phyloP scores from a whole-genome alignment of 2,888 invertebrate species.

The Eupsilia transversa region DNA sequence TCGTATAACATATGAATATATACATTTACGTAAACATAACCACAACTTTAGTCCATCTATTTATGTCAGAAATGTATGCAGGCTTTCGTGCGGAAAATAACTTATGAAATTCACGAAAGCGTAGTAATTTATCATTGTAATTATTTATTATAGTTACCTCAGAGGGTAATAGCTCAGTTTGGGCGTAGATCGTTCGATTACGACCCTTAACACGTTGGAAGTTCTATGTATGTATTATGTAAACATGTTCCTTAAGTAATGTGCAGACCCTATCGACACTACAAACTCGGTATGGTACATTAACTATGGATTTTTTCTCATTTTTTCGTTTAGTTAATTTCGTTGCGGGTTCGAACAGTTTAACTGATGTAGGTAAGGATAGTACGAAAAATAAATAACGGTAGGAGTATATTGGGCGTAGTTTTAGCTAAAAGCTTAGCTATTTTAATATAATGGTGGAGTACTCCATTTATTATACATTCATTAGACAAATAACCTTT shows the following conservation, averaged over 20 bases:
- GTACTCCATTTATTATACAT: too few relatives aligned
- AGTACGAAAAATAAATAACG: slow-evolving; percentile 42
- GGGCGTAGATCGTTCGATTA: slow-evolving; percentile 53
- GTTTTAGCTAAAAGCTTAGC: slow-evolving; percentile 22
- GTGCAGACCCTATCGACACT: slow-evolving; percentile 30
- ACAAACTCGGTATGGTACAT: slow-evolving; percentile 43
- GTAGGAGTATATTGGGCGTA: slow-evolving; percentile 21
- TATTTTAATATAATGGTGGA: slow-evolving; percentile 18
- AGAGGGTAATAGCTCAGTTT: slow-evolving; percentile 45
- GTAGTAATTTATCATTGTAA: slow-evolving; percentile 63
- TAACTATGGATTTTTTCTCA: slow-evolving; percentile 24
- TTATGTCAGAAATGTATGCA: slow-evolving; percentile 59
- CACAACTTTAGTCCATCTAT: slow-evolving; percentile 58
- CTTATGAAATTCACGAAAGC: slow-evolving; percentile 58
- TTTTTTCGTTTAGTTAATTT: slow-evolving; percentile 48
- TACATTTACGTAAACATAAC: slow-evolving; percentile 47
- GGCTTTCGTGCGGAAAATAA: slow-evolving; percentile 59
- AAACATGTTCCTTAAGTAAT: slow-evolving; percentile 36
- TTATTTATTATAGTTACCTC: slow-evolving; percentile 62
- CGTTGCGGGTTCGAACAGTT: slow-evolving; percentile 37
- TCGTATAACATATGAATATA: slow-evolving; percentile 16
- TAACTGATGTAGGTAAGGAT: slow-evolving; percentile 23
- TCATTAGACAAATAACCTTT: too few relatives aligned
- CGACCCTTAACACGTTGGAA: slow-evolving; percentile 40
- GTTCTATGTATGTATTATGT: slow-evolving; percentile 33